Evolutionary conservation across 2,113 vertebrate genomes (phyloP).

Genomic region (Coptodon bakossiorum): DNA sequence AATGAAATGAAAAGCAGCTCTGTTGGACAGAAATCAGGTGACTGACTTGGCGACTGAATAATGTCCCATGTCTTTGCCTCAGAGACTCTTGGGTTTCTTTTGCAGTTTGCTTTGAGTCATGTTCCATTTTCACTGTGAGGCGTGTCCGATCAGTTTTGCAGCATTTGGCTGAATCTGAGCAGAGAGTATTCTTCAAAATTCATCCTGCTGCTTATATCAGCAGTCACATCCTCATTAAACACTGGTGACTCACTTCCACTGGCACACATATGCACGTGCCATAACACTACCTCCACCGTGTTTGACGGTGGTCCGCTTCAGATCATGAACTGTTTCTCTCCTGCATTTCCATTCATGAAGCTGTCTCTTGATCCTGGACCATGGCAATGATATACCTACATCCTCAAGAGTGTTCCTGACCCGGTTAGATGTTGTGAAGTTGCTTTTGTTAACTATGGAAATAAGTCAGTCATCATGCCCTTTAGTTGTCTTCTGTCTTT

Average conservation of each 20-base stretch:
- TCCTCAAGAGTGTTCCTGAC: background rate
- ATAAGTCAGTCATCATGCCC: background rate
- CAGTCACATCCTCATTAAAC: background rate
- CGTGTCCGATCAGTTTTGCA: background rate
- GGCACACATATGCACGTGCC: background rate
- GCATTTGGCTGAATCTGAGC: background rate
- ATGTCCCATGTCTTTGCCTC: background rate
- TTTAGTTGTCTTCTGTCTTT: background rate
- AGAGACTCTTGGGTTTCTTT: background rate
- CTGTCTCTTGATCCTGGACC: background rate
- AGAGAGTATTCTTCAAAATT: background rate
- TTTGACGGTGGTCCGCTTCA: background rate
- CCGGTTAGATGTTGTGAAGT: background rate
- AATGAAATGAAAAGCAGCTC: background rate
- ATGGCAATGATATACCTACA: background rate
- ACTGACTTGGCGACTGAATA: background rate
- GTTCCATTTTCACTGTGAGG: background rate
- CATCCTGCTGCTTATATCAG: background rate
- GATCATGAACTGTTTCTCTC: background rate
- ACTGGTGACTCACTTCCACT: background rate
- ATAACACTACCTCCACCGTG: background rate
- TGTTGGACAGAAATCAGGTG: background rate
- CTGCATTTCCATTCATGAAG: background rate
- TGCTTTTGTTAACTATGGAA: background rate
- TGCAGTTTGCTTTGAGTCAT: background rate